Conservation (phyloP, 2,888 invertebrate species). For the Aspidapion aeneum region DNA sequence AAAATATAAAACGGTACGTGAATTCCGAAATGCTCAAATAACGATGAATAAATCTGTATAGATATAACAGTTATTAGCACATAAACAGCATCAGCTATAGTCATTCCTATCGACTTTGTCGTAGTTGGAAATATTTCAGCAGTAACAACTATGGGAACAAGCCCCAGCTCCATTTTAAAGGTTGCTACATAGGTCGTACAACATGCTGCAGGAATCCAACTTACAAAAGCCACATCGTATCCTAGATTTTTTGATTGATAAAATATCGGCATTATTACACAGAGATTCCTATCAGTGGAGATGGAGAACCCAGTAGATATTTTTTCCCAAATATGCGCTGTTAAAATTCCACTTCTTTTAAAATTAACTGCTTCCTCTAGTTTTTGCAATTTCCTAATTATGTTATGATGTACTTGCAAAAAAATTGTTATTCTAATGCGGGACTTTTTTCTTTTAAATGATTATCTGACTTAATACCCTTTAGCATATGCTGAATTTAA, state of each 20-base stretch:
- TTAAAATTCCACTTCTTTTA: too few species aligned
- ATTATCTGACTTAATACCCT: too few species aligned
- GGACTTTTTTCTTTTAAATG: too few species aligned
- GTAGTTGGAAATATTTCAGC: constrained; percentile 46
- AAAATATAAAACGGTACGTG: constrained; percentile 44
- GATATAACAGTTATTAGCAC: constrained; percentile 40
- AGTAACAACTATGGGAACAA: constrained; percentile 45
- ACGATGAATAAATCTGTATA: constrained; percentile 37
- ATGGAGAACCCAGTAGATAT: too few species aligned
- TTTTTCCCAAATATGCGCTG: too few species aligned
- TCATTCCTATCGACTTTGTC: constrained; percentile 46
- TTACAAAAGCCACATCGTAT: constrained; percentile 35
- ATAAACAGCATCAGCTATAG: constrained; percentile 42
- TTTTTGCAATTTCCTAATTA: too few species aligned
- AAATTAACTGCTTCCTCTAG: too few species aligned
- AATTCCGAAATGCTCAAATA: constrained; percentile 36
- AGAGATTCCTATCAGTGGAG: too few species aligned
- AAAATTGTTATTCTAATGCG: too few species aligned
- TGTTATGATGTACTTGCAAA: too few species aligned
- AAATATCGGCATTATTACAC: constrained; percentile 40
- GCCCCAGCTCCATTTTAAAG: constrained; percentile 43
- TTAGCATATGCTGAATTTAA: constrained; percentile 38
- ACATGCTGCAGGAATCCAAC: constrained; percentile 43
- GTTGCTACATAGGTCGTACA: constrained; percentile 43
- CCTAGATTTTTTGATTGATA: constrained; percentile 39